Evolutionary conservation across 2,888 invertebrate species (phyloP), one percentile per base, ranked within the genome.

Genomic region (Ectobius pallidus): DNA sequence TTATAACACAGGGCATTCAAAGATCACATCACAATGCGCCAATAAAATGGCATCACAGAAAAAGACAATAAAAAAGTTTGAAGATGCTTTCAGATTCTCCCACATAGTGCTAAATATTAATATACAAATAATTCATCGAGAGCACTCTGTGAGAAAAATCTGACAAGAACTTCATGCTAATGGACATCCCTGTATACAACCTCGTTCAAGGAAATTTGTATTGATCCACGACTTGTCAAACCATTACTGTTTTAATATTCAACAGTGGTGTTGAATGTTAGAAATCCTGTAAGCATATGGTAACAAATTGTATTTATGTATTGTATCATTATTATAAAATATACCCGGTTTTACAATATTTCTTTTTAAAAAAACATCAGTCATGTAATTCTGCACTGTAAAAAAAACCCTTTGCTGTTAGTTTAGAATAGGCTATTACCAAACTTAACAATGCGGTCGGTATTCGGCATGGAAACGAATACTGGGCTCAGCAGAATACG

Each of bases 271-370:
- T 62, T 62, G 62, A 44, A 65, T 46, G 30, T 65, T 65, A 65
- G 65, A 65, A n/a, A 46, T 65, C 65, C 65, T 65, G 65, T 65
- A 65, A 65, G 65, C 65, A 65, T 65, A 65, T 65, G 71, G 71
- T 71, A 71, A 71, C 71, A 71, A 71, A 71, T 49, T 71, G 71
- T 71, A 65, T 65, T 44, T 65, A 65, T 46, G 65, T 46, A 65
- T 16, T 65, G 65, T 65, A 65, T 30, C n/a, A 42, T 62, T 62
- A 34, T 63, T 65, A 71, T 63, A 71, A 71, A 71, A 71, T 71
- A 71, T 71, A 71, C 63, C 71, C 71, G 63, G 71, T 71, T 65
- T 44, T 65, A 65, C 65, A 65, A 30, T 44, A 44, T 65, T 27
- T 65, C 7, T 61, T 65, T 46, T 46, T 39, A 65, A 65, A 65